Base-by-base conservation (phyloP, 2,888 invertebrate species). In the Lacanobia oleracea region DNA sequence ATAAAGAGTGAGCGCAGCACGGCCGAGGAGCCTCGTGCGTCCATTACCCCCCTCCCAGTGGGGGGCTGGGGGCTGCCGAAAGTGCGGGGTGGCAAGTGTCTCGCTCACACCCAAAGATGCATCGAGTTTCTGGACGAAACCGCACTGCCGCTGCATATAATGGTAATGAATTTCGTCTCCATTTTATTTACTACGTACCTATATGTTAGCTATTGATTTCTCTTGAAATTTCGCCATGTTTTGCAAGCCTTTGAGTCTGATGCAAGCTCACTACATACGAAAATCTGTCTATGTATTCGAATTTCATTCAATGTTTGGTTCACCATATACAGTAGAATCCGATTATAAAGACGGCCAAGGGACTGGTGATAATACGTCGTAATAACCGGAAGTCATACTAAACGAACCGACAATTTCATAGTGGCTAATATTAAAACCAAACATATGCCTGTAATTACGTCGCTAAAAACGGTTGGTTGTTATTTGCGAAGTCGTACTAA, bases 31-130 rank as follows among this genome's bases (percentile, higher is more conserved):
- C 93, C 93, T 93, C 93, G 91, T 95, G 95, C 95, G 95, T 95
- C 95, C 95, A 95, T 95, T 94, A 94, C 94, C 93, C 92, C 91
- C 91, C 83, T 75, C 85, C 86, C 80, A 70, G 76, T 77, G 86
- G 87, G 75, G 53, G 54, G 10, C 27, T 56, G 76, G 76, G 88
- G 86, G 91, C 90, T 89, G 91, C 93, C 93, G 90, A 92, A 93
- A 93, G 92, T 92, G 83, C 86, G 85, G 91, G 92, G 91, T 82
- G 91, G 90, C 90, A 87, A 88, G 87, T 89, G 88, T 91, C 94
- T 92, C 94, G 87, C 93, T 93, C 94, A 92, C 94, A 92, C 95
- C 93, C 93, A 90, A 95, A 94, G 95, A 95, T 95, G 94, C 95
- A 95, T 91, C 93, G 92, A 91, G 92, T 91, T 92, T 93, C 94